Percentiles rank a stretch among this genome's conserved stretches.
These are phyloP conservation scores for Melanotaenia duboulayi DNA, from an alignment of 2,113 vertebrate species.

Conservation along the genomic window DNA sequence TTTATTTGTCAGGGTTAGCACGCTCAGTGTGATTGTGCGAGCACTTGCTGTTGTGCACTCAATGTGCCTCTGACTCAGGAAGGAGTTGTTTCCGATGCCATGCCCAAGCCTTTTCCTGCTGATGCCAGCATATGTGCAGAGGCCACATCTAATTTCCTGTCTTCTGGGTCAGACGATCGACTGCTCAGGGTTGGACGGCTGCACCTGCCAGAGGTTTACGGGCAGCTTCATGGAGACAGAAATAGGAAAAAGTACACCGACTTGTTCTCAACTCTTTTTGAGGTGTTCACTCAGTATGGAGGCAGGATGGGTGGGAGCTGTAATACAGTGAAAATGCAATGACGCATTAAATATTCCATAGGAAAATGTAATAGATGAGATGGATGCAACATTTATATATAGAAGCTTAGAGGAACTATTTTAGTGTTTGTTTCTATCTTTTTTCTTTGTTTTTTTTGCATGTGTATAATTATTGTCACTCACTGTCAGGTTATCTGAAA, in stretches of 20 bases:
- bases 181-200: background rate
- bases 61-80: conserved; percentile 38
- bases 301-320: background rate
- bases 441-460: too few species aligned
- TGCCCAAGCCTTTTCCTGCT: conserved; percentile 54
- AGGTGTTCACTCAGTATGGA: conserved; percentile 5
- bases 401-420: too few species aligned
- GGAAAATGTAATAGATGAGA: background rate
- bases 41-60: background rate
- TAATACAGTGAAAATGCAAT: background rate
- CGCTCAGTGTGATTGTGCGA: background rate
- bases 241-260: conserved; percentile 15
- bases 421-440: too few species aligned
- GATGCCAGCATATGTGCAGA: conserved; percentile 30
- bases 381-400: too few species aligned
- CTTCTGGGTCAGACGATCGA: conserved; percentile 28
- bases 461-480: too few species aligned
- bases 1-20: background rate
- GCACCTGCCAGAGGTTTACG: conserved; percentile 14
- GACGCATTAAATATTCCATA: background rate
- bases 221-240: background rate
- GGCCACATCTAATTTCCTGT: conserved; percentile 47
- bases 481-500: background rate
- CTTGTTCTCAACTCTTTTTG: conserved; percentile 11
- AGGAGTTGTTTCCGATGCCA: conserved; percentile 55